Evolutionary conservation across 2,888 invertebrate species (phyloP), one percentile per base, ranked within the genome.

Genomic region (Diaprepes abbreviatus): DNA sequence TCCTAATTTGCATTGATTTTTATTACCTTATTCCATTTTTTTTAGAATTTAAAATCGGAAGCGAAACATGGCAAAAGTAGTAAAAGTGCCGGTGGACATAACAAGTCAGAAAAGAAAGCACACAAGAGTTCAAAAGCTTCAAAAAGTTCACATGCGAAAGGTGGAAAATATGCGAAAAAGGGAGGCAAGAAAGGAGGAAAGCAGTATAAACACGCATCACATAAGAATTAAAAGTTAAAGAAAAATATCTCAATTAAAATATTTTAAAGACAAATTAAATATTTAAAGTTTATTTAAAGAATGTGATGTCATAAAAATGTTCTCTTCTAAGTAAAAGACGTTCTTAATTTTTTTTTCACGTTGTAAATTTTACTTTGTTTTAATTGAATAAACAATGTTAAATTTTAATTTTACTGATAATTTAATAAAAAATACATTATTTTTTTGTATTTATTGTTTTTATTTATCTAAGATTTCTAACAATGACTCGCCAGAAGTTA

Each of bases 111-210:
- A 10, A 78, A 81, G 64, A 82, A 82, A 66, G 80, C 79, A 0
- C 79, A 83, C 73, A 78, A 80, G 67, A 76, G 73, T 12, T 76
- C 79, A 48, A 78, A 79, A 48, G 78, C 78, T 1, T 74, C 74
- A 9, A 78, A 82, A 60, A 78, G 74, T 28, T 77, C 79, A 21
- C 75, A 81, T 66, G 77, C 79, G 17, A 80, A 81, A 58, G 79
- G 79, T 16, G 75, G 76, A 43, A 80, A 81, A 63, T 81, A 78
- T 74, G 82, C 77, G 16, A 83, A 83, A 72, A 83, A 82, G 59
- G 77, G 77, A 16, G 76, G 77, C 38, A 78, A 78, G 54, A 80
- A 79, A 58, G 80, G 80, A 10, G 81, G 81, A 48, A 81, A 81
- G 71, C 79, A 80, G 54, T 80, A 79, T 72, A 78, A 81, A 73